Evolutionary conservation across 2,888 invertebrate genomes (phyloP).

Genomic region (Eristalis tenax): DNA sequence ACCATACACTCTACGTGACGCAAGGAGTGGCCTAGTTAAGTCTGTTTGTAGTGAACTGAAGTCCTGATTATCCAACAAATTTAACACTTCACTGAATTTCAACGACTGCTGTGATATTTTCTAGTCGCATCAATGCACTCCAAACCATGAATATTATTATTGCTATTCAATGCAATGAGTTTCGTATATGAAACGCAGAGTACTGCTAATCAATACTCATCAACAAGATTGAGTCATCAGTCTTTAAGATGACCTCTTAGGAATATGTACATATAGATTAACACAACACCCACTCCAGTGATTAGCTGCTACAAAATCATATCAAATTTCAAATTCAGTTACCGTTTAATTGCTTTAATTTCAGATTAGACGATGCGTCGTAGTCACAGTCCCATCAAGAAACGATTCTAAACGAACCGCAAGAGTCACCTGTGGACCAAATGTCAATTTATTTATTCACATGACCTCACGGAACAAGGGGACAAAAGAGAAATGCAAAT

Average conservation of each 20-base stretch:
- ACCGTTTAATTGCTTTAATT: conserved; percentile 58
- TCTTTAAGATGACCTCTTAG: conserved; percentile 47
- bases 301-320: conserved; percentile 33
- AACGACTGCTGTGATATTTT: background rate
- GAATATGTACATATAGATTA: background rate
- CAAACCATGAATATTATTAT: conserved; percentile 4
- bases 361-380: conserved; percentile 8
- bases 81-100: conserved; percentile 20
- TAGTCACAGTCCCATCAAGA: background rate
- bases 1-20: conserved; percentile 36
- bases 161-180: background rate
- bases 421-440: conserved; percentile 32
- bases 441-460: background rate
- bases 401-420: conserved; percentile 14
- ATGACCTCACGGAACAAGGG: background rate
- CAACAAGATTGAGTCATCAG: conserved; percentile 57
- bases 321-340: conserved; percentile 64
- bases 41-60: conserved; percentile 23
- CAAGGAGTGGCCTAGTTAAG: conserved; percentile 49
- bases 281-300: conserved; percentile 14
- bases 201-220: conserved; percentile 57
- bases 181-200: background rate
- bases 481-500: conserved; percentile 18
- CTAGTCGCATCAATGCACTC: background rate
- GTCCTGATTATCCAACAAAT: conserved; percentile 30